These are phyloP conservation scores for Mya arenaria DNA, from an alignment of 1,140 invertebrate species.

Conservation along the genomic window DNA sequence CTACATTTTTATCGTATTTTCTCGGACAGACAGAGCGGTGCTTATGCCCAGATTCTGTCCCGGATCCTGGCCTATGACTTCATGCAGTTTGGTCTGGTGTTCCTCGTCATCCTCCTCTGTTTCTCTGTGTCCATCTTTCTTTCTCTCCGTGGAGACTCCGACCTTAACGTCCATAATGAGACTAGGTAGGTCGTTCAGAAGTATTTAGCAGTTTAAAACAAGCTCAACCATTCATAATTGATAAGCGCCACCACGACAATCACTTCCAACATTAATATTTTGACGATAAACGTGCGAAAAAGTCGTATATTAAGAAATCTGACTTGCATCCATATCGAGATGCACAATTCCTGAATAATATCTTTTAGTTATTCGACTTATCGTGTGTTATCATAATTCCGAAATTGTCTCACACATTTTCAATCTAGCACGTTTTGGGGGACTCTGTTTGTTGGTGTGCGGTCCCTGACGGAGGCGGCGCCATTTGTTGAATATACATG, in stretches of 20 bases:
- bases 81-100: conserved; percentile 68
- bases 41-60: conserved; percentile 70
- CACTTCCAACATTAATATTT: no score
- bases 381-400: no score
- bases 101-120: conserved; percentile 66
- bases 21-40: conserved; percentile 69
- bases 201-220: no score
- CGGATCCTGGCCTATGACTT: conserved; percentile 67
- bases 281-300: no score
- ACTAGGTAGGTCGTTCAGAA: no score
- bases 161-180: conserved; percentile 56
- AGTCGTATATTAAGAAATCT: no score
- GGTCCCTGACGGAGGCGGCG: conserved; percentile 66
- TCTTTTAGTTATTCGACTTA: no score
- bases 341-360: no score
- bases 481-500: conserved; percentile 66
- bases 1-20: background rate
- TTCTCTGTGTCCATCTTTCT: conserved; percentile 70
- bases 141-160: conserved; percentile 65
- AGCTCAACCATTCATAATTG: no score
- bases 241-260: no score
- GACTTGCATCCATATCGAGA: no score
- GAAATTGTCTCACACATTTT: no score
- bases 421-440: conserved; percentile 64
- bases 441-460: conserved; percentile 67